Evolutionary conservation across 1,140 invertebrate species (phyloP), one percentile per base, ranked within the genome.

Genomic region (Melanaphis sacchari): DNA sequence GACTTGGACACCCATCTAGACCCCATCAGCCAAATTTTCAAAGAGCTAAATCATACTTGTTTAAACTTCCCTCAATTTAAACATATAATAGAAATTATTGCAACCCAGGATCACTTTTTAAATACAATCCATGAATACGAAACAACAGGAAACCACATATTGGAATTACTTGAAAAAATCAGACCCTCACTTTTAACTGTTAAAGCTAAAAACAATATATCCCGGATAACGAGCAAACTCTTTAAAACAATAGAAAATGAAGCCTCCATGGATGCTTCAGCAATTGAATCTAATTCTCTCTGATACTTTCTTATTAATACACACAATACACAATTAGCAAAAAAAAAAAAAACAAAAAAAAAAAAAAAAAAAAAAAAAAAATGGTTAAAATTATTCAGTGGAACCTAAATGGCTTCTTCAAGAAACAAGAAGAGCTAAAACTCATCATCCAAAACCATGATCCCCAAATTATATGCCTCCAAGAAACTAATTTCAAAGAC

Each of bases 401-500:
- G 82, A 93, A 85, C 22, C 36, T 43, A 15, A 93, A 93, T 41
- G 91, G 91, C 9, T 84, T 93, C 26, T 93, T 84, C 46, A 40
- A 46, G 0, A n/a, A 85, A 24, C 41, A 36, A 40, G 59, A 38
- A n/a, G 49, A 84, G 21, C 24, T 93, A 8, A 82, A 93, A 84
- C 40, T 59, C 21, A 36, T 93, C n/a, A 38, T 85, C 2, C 41
- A 59, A 49, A 85, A 93, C 2, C n/a, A 84, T 1, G 26, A 85
- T 26, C 81, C 91, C 6, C 21, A 49, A 36, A 36, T 85, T 18
- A 85, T 93, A 49, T 52, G n/a, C 22, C 46, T 93, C 5, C 91
- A 93, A 46, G 91, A 93, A 85, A 93, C 91, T 0, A 93, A 93
- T 54, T 84, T 93, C 8, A 82, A 49, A n/a, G 84, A 93, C 43